phyloP scores from a whole-genome alignment of 23 tunicate genomes.

The Ascidia mentula region DNA sequence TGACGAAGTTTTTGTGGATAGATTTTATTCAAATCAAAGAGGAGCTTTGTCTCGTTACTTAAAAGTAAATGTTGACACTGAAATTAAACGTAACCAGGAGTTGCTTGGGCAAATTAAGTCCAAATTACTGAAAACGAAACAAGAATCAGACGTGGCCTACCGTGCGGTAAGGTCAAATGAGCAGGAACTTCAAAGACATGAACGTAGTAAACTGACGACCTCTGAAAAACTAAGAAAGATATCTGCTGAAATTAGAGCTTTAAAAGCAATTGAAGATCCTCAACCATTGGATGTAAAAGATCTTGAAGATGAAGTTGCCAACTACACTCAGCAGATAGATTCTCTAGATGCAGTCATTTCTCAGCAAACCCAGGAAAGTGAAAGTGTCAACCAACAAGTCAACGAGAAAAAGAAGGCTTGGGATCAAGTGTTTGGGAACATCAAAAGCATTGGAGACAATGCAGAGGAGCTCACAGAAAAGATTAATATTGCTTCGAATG shows the following conservation, averaged over 20 bases:
- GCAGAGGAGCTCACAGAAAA: slow-evolving; percentile 54
- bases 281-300: slow-evolving; percentile 66
- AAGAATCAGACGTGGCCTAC: background rate
- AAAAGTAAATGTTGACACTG: slow-evolving; percentile 68
- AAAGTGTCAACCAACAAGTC: slow-evolving; percentile 12
- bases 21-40: slow-evolving; percentile 61
- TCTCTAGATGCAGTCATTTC: slow-evolving; percentile 34
- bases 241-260: slow-evolving; percentile 36
- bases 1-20: slow-evolving; percentile 69
- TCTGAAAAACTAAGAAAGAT: slow-evolving; percentile 41
- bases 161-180: slow-evolving; percentile 11
- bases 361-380: slow-evolving; percentile 22
- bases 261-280: slow-evolving; percentile 69
- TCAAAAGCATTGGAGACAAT: slow-evolving; percentile 46
- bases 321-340: slow-evolving; percentile 63
- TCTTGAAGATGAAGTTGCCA: slow-evolving; percentile 76
- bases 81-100: slow-evolving; percentile 21
- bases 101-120: background rate
- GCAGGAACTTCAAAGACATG: slow-evolving; percentile 30
- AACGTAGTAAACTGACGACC: slow-evolving; percentile 23
- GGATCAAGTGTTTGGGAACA: slow-evolving; percentile 34
- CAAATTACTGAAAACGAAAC: background rate
- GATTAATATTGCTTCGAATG: slow-evolving; percentile 29
- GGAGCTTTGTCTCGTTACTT: slow-evolving; percentile 62
- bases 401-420: slow-evolving; percentile 32